A percentile compares a stretch with the other conserved stretches of the same genome.
Evolutionary conservation across 2,113 vertebrate genomes (phyloP).

Genomic region (Crotophaga sulcirostris): DNA sequence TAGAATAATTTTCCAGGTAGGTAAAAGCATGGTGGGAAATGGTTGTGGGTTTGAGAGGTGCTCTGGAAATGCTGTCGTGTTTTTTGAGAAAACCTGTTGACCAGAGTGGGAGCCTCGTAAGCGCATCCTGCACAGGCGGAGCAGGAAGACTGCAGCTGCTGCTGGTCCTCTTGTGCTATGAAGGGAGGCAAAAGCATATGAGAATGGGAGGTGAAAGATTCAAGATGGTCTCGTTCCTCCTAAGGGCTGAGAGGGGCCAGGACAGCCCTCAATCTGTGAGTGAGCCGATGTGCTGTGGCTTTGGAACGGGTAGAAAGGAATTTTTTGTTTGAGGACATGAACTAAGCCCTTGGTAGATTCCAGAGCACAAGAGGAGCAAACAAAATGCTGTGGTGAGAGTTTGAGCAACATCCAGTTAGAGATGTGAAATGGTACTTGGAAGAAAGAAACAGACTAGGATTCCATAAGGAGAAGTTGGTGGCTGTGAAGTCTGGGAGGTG

Average conservation of each 20-base stretch:
- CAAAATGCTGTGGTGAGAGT: background rate
- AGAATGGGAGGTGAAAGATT: background rate
- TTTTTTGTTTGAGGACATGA: background rate
- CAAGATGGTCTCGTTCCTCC: background rate
- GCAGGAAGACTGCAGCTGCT: background rate
- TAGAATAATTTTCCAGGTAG: background rate
- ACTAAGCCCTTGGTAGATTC: background rate
- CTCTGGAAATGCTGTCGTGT: background rate
- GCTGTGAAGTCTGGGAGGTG: rapidly evolving
- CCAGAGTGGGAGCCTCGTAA: background rate
- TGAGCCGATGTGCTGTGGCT: rapidly evolving
- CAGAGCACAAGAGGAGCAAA: background rate
- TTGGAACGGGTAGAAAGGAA: background rate
- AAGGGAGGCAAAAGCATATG: background rate
- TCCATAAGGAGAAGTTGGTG: background rate
- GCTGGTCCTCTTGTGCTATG: background rate
- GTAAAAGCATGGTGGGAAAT: background rate
- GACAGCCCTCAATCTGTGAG: background rate
- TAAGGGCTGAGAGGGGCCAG: background rate
- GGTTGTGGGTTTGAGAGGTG: background rate
- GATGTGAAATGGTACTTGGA: background rate
- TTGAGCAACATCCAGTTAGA: background rate
- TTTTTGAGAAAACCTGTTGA: background rate
- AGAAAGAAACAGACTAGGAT: background rate
- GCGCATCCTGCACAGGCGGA: background rate